Evolutionary conservation across 2,888 invertebrate genomes (phyloP).

Genomic region (Ennomos quercinarius): DNA sequence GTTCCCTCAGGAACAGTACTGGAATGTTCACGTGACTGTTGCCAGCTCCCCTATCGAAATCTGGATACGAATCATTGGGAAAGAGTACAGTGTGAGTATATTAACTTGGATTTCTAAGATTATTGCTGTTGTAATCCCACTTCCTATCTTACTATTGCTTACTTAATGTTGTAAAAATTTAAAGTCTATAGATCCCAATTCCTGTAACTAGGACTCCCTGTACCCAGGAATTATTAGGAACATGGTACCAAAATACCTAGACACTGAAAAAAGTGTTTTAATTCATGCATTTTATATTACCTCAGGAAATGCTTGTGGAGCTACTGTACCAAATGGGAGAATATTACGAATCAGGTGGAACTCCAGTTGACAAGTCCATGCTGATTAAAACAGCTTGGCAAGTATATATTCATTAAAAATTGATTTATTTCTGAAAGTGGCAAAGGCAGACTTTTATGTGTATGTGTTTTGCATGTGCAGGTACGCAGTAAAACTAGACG

Average conservation of each 20-base stretch:
- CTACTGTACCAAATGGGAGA: slow-evolving; percentile 81
- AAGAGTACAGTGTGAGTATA: slow-evolving; percentile 85
- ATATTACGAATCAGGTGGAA: slow-evolving; percentile 71
- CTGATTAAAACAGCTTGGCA: slow-evolving; percentile 76
- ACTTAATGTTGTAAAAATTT: too few relatives aligned
- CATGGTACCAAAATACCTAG: too few relatives aligned
- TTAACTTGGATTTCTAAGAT: not conserved
- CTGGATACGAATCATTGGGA: slow-evolving; percentile 88
- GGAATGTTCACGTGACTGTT: slow-evolving; percentile 87
- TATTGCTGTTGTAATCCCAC: too few relatives aligned
- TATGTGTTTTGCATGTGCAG: slow-evolving; percentile 44
- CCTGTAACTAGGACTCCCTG: too few relatives aligned
- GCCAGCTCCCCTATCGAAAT: slow-evolving; percentile 87
- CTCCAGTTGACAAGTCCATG: slow-evolving; percentile 75
- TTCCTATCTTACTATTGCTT: too few relatives aligned
- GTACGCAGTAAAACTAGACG: slow-evolving; percentile 76
- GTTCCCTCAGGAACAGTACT: slow-evolving; percentile 78
- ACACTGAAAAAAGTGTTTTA: not conserved
- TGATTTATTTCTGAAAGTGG: not conserved
- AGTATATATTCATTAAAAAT: slow-evolving; percentile 35
- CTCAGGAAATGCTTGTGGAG: slow-evolving; percentile 77
- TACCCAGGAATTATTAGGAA: too few relatives aligned
- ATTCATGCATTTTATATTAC: slow-evolving; percentile 1
- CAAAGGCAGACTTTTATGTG: too few relatives aligned
- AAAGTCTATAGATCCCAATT: too few relatives aligned